These are phyloP conservation scores for Linhomoeus sp. DNA, from an alignment of 2,888 invertebrate species.

Conservation along the genomic window DNA sequence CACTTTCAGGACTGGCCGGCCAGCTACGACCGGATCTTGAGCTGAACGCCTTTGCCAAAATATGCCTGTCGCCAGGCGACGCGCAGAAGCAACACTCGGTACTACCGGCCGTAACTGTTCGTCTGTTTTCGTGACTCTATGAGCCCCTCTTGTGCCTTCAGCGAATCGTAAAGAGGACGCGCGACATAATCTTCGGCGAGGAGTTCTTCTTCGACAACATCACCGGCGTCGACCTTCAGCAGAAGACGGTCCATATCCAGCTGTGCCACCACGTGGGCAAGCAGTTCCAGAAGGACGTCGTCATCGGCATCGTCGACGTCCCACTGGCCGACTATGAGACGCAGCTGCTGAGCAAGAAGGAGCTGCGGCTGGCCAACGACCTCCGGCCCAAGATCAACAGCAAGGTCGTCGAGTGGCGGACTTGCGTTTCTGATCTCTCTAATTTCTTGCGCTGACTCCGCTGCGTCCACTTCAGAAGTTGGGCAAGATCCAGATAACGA, in stretches of 20 bases:
- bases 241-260: conserved; percentile 26
- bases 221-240: conserved; percentile 27
- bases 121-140: not conserved
- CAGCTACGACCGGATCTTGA: conserved; percentile 25
- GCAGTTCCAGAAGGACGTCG: conserved; percentile 26
- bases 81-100: conserved; percentile 27
- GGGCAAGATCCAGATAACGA: conserved; percentile 29
- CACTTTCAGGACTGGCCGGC: conserved; percentile 22
- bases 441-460: not conserved
- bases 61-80: conserved; percentile 31
- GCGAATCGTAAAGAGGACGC: conserved; percentile 9
- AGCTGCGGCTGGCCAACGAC: conserved; percentile 31
- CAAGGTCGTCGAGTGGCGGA: conserved; percentile 12
- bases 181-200: conserved; percentile 24
- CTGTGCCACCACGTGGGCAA: conserved; percentile 28
- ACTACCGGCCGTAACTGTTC: too few species aligned
- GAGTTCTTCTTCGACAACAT: conserved; percentile 31
- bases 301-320: conserved; percentile 30
- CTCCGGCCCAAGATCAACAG: conserved; percentile 20
- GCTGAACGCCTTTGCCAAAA: conserved; percentile 28
- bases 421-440: not conserved
- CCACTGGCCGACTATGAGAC: conserved; percentile 27
- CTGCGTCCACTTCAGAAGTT: conserved; percentile 25
- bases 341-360: conserved; percentile 26
- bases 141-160: conserved; percentile 14